phyloP scores from a whole-genome alignment of 1,140 invertebrate genomes.

The Drosophila sulfurigaster region DNA sequence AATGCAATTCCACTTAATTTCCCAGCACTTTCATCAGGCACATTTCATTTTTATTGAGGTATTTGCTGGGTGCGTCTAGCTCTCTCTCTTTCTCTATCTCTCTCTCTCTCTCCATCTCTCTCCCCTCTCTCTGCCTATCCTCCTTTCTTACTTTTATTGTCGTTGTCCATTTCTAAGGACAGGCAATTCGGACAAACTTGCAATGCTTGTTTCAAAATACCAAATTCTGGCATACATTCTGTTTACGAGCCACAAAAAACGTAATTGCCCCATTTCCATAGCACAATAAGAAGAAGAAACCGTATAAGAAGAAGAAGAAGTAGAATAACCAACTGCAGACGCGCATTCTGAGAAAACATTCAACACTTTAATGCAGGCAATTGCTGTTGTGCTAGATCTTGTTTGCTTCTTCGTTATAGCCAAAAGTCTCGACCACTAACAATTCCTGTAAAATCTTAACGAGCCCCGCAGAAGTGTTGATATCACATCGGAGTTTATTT shows the following conservation, averaged over 20 bases:
- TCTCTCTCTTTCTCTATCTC: not conserved
- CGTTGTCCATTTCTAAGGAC: conserved; percentile 44
- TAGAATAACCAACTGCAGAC: not conserved
- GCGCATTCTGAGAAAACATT: not conserved
- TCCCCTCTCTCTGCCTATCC: not conserved
- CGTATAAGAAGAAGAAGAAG: not conserved
- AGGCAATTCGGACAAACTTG: conserved; percentile 15
- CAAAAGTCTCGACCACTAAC: too few species aligned
- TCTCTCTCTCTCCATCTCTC: not conserved
- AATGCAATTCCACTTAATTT: conserved; percentile 55
- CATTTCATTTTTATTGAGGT: conserved; percentile 53
- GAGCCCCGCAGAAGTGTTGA: too few species aligned
- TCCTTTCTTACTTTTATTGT: not conserved
- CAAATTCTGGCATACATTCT: conserved; percentile 54
- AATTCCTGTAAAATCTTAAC: too few species aligned
- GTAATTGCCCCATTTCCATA: conserved; percentile 60
- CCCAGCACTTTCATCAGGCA: conserved; percentile 37
- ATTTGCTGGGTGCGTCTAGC: conserved; percentile 21
- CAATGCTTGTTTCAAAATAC: conserved; percentile 50
- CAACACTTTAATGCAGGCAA: conserved; percentile 4
- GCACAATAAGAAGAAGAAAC: conserved; percentile 1
- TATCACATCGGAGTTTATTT: too few species aligned
- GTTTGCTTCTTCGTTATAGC: too few species aligned
- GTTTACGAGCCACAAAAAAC: conserved; percentile 60
- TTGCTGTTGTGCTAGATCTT: not conserved